Base-by-base conservation (phyloP, 2,113 vertebrate genomes). In the Thomomys bottae region DNA sequence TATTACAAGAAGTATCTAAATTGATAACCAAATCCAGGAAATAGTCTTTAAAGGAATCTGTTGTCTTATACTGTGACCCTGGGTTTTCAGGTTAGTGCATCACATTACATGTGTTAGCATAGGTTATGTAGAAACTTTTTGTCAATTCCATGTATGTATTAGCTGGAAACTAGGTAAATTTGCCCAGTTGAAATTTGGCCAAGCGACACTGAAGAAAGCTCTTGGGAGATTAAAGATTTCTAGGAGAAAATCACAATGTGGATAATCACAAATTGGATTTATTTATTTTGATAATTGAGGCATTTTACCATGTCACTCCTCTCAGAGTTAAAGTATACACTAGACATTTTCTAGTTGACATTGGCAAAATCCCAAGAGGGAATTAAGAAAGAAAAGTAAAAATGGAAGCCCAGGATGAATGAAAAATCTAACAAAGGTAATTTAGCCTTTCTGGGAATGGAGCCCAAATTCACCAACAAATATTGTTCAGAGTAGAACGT, bases 371-470 rank as follows among this genome's bases (percentile, higher is more conserved):
- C 40, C n/a, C 72, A 93, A 83, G 72, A 70, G 88, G 71, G 54
- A 91, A 89, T 89, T 83, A 61, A 66, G 67, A 64, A 82, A 91
- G 28, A 67, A 54, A 88, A 86, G 64, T 84, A 21, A 75, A 86
- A 86, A 86, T n/a, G 26, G 30, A 93, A 92, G 23, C 8, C 26
- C 6, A 87, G 26, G 63, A 89, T 73, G 12, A 20, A 87, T 72
- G 36, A 93, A 72, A 83, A 90, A 83, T 61, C 21, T 94, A 84
- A 91, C 21, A 71, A 89, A 92, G 57, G 84, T 66, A 89, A 93
- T 91, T 88, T 70, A 84, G 49, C 34, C 81, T 92, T 80, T 96
- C 80, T 93, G 72, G 67, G 30, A 86, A 86, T 7, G 78, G 15
- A 84, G 76, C 76, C 84, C 87, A 90, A 68, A 84, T 81, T 77